Base-by-base conservation (phyloP, 2,888 invertebrate species). In the Bedellia somnulentella region DNA sequence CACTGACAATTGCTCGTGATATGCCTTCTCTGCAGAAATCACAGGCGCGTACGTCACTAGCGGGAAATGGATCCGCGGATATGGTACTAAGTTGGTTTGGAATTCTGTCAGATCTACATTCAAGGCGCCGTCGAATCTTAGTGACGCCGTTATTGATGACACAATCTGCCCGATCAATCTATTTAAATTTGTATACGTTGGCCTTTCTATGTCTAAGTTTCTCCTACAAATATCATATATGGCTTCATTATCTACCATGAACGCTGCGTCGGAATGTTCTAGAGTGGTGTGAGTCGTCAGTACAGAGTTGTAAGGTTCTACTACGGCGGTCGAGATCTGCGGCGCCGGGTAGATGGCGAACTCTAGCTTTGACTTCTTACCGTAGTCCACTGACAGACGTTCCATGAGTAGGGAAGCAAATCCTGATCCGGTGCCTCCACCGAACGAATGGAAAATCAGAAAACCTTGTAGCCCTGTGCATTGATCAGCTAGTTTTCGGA, bases 261-360 rank as follows among this genome's bases (percentile, higher is more conserved):
- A 95, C 18, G 94, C 93, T 52, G 94, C 94, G 64, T 94, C 94
- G 0, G 92, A 93, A 59, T 94, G 94, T 63, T 94, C 94, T 46
- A 89, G 63, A 15, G 95, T 95, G 14, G 95, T 95, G 67, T 96
- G 95, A 18, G 95, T 95, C 40, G 94, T 94, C 46, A 95, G 76
- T 45, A 96, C 93, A 0, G 94, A 93, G 71, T 96, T 96, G 81
- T 96, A 96, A 1, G 96, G 96, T 59, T 96, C 95, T 15, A 96
- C 95, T 15, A 90, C 89, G 15, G 90, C 89, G 0, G 90, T 90
- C 15, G 89, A 89, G 14, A 90, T 86, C 57, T 88, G 86, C 2
- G 96, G 95, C 9, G 96, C 95, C 17, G 96, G 96, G 57, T 96
- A 96, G 52, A 96, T 93, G 37, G 95, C 90, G 58, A 96, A 95